A percentile compares a stretch with the other conserved stretches of the same genome.
Conservation (phyloP, 2,797 vertebrate species). For the Malacoraja senta region DNA sequence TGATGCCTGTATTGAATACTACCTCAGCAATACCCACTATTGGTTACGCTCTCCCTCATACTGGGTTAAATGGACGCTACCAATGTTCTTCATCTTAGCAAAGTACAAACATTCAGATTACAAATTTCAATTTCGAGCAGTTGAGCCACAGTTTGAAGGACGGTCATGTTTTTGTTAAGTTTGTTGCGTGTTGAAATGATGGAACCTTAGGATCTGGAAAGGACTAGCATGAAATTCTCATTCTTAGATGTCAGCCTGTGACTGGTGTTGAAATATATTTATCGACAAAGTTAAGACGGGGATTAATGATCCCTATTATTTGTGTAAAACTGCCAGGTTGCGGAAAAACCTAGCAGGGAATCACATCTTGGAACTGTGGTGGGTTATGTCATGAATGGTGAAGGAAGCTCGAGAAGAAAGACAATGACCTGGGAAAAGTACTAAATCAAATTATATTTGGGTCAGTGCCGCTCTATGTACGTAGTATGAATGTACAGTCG, state of each 20-base stretch:
- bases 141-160: not conserved
- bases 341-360: not conserved
- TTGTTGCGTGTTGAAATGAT: not conserved
- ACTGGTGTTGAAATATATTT: not conserved
- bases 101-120: not conserved
- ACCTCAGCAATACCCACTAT: not conserved
- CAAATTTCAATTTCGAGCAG: not conserved
- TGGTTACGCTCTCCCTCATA: not conserved
- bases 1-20: not conserved
- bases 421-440: not conserved
- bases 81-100: not conserved
- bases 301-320: not conserved
- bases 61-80: not conserved
- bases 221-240: not conserved
- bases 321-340: too few species aligned
- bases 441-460: not conserved
- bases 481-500: not conserved
- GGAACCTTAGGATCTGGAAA: not conserved
- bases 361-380: not conserved
- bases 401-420: not conserved
- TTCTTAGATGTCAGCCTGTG: not conserved
- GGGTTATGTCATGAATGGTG: not conserved
- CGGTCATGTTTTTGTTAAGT: not conserved
- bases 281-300: too few species aligned
- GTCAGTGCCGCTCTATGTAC: not conserved